These are phyloP conservation scores for Sarcophaga peregrina DNA, from an alignment of 1,140 invertebrate genomes.

Conservation along the genomic window DNA sequence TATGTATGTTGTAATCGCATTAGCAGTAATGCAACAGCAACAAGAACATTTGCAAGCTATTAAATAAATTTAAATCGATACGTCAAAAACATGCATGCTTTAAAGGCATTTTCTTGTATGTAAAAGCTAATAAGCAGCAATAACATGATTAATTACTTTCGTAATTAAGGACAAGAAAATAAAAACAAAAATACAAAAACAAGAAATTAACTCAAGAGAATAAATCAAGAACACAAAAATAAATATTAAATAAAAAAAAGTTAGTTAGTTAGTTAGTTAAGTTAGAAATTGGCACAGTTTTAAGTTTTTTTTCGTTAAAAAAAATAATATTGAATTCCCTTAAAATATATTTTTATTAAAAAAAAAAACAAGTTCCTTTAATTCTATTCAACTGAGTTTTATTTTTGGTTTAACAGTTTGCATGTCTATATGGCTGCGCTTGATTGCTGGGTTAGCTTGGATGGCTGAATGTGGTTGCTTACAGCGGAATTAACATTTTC, in stretches of 20 bases:
- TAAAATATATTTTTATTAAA: background rate
- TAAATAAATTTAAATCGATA: background rate
- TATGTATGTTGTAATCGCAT: background rate
- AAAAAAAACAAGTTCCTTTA: too few species aligned
- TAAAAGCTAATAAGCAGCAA: background rate
- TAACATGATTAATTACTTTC: conserved; percentile 35
- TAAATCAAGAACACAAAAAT: background rate
- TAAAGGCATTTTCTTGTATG: conserved; percentile 24
- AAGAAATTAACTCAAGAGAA: background rate
- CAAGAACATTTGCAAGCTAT: conserved; percentile 10
- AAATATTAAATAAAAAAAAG: too few species aligned
- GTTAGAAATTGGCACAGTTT: background rate
- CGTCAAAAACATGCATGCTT: background rate
- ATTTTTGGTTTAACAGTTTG: background rate
- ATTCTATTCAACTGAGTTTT: too few species aligned
- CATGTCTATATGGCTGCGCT: background rate
- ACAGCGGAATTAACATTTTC: conserved; percentile 1
- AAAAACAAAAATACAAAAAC: background rate
- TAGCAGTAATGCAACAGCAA: background rate
- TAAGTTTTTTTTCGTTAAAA: background rate
- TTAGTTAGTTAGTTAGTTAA: too few species aligned
- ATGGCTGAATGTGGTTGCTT: background rate
- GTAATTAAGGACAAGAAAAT: conserved; percentile 22
- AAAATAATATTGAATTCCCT: background rate
- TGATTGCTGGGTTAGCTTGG: background rate